Conservation (phyloP, 2,888 invertebrate genomes). For the Drosophila pullipes region DNA sequence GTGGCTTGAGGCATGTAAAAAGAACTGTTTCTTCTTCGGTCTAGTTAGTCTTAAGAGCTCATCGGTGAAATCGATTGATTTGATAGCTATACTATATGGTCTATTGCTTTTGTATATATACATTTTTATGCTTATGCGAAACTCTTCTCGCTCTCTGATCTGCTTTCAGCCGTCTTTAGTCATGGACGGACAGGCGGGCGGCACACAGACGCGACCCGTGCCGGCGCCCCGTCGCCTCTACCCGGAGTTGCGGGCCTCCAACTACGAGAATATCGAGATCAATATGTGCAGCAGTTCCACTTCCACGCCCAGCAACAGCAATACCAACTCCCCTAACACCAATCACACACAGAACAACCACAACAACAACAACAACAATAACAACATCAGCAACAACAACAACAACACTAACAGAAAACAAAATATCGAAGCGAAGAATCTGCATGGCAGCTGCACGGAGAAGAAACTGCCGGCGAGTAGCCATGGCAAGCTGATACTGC, state of each 20-base stretch:
- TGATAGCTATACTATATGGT: not conserved
- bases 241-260: slow-evolving; percentile 76
- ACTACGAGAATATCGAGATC: slow-evolving; percentile 84
- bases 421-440: slow-evolving; percentile 81
- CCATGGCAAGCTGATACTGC: slow-evolving; percentile 71
- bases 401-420: slow-evolving; percentile 69
- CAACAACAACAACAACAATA: slow-evolving; percentile 39
- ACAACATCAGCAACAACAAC: slow-evolving; percentile 43
- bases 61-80: not conserved
- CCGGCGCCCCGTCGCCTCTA: slow-evolving; percentile 84
- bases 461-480: slow-evolving; percentile 72
- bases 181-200: slow-evolving; percentile 58
- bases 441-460: slow-evolving; percentile 76
- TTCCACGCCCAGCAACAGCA: slow-evolving; percentile 4
- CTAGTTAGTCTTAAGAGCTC: not conserved
- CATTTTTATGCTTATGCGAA: slow-evolving; percentile 28
- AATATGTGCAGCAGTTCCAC: slow-evolving; percentile 56
- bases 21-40: not conserved
- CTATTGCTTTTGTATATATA: slow-evolving; percentile 29
- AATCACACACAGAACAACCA: slow-evolving; percentile 29
- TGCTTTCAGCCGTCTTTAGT: slow-evolving; percentile 18
- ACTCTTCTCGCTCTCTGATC: not conserved
- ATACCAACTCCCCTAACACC: slow-evolving; percentile 50
- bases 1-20: not conserved
- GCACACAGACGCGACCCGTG: slow-evolving; percentile 75